Percentiles rank a stretch among this genome's conserved stretches.
These are phyloP conservation scores for Chrysochloris asiatica DNA, from an alignment of 2,113 vertebrate species.

Conservation along the genomic window DNA sequence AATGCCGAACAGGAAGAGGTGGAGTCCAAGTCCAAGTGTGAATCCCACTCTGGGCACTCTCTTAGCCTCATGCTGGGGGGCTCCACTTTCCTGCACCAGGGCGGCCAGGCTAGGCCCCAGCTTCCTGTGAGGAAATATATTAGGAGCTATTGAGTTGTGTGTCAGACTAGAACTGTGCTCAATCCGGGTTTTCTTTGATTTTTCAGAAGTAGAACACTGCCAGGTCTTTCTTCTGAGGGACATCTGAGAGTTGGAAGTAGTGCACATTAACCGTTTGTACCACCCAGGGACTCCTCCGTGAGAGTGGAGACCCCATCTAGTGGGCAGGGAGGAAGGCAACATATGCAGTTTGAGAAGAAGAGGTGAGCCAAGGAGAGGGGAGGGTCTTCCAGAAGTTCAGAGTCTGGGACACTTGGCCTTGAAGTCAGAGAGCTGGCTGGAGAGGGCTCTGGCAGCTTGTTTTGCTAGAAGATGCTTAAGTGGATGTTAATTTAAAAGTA, in stretches of 20 bases:
- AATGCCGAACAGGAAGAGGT: too few species aligned
- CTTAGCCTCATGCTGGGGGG: too few species aligned
- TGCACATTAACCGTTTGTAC: too few species aligned
- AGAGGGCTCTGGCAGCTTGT: neutral
- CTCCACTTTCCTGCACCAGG: too few species aligned
- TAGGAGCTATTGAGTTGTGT: neutral
- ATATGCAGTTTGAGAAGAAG: neutral
- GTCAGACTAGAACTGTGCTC: too few species aligned
- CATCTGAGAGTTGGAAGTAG: neutral
- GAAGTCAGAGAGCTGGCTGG: too few species aligned
- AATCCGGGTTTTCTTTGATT: too few species aligned
- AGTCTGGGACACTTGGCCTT: neutral
- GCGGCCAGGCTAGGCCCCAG: neutral
- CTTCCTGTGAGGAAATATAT: neutral
- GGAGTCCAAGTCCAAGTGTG: too few species aligned
- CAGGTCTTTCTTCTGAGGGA: neutral
- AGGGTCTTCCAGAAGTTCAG: too few species aligned
- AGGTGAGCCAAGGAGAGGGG: neutral
- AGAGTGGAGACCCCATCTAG: neutral
- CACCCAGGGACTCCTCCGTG: too few species aligned
- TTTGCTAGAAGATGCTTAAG: neutral
- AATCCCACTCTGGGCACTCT: too few species aligned
- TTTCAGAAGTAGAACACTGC: neutral
- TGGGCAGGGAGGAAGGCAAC: neutral
- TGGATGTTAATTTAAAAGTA: neutral